Percentiles rank a stretch among this genome's conserved stretches.
Conservation (phyloP, 1,140 invertebrate species). For the Eufriesea mexicana region DNA sequence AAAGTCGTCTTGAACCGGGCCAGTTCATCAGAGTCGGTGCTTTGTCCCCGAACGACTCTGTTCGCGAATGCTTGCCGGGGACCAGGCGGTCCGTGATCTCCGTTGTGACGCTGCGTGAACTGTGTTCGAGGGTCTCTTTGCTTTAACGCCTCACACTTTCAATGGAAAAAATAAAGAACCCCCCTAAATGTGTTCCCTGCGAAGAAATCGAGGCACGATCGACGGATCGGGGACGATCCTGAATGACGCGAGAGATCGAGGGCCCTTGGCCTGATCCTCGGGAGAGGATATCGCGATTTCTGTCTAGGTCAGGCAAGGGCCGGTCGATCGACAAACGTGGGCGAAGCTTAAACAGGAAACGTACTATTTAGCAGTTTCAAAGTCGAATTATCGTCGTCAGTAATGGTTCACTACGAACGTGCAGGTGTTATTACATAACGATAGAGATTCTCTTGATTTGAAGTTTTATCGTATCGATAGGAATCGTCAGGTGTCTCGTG, state of each 20-base stretch:
- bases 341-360: slow-evolving; percentile 21
- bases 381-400: slow-evolving; percentile 14
- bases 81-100: slow-evolving; percentile 4
- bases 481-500: not conserved
- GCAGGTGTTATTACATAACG: slow-evolving; percentile 31
- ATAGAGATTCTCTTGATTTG: slow-evolving; percentile 26
- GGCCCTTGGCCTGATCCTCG: slow-evolving; percentile 11
- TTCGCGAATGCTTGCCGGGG: not conserved
- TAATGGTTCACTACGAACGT: slow-evolving; percentile 6
- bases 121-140: slow-evolving; percentile 16
- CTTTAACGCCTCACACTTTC: not conserved
- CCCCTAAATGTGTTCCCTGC: slow-evolving; percentile 1
- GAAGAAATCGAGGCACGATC: not conserved
- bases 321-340: slow-evolving; percentile 4
- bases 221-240: slow-evolving; percentile 36
- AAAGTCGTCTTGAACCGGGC: not conserved
- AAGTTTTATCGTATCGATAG: slow-evolving; percentile 21
- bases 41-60: not conserved
- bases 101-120: not conserved
- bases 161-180: not conserved
- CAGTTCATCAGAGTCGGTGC: not conserved
- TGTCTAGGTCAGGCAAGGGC: slow-evolving; percentile 1
- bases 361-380: slow-evolving; percentile 28
- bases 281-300: not conserved
- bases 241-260: not conserved